Evolutionary conservation across 2,113 vertebrate genomes (phyloP).

Genomic region (Carettochelys insculpta): DNA sequence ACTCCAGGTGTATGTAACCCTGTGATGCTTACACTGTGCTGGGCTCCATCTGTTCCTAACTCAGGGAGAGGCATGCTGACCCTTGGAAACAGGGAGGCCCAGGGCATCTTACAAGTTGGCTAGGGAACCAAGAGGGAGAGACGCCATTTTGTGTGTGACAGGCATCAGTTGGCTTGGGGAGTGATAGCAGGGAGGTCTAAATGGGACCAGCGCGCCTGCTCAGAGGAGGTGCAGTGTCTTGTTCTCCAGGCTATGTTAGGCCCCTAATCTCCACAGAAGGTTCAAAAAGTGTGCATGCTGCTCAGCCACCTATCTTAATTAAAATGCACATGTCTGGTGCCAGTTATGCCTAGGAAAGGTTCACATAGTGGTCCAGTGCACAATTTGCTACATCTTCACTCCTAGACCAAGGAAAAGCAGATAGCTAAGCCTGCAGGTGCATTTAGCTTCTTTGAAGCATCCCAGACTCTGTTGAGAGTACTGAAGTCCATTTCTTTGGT

Average conservation of each 20-base stretch:
- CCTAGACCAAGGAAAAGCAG: background rate
- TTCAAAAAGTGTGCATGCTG: background rate
- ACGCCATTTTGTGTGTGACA: background rate
- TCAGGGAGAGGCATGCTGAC: background rate
- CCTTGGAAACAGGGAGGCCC: background rate
- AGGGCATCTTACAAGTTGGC: background rate
- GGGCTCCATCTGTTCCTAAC: background rate
- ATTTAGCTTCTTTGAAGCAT: background rate
- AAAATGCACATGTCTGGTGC: background rate
- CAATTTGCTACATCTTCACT: rapidly evolving
- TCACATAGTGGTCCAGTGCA: background rate
- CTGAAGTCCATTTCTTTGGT: background rate
- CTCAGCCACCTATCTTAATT: background rate
- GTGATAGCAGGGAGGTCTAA: background rate
- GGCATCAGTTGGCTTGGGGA: background rate
- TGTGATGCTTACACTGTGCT: background rate
- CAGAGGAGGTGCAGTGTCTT: background rate
- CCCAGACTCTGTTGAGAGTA: background rate
- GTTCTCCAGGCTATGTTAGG: slow-evolving; percentile 40
- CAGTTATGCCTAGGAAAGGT: background rate
- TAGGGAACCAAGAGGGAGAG: background rate
- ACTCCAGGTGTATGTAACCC: background rate
- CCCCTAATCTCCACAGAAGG: slow-evolving; percentile 7
- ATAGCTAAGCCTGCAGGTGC: background rate
- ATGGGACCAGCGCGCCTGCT: background rate